Conservation (phyloP, 1,140 invertebrate species). For the Apis florea region DNA sequence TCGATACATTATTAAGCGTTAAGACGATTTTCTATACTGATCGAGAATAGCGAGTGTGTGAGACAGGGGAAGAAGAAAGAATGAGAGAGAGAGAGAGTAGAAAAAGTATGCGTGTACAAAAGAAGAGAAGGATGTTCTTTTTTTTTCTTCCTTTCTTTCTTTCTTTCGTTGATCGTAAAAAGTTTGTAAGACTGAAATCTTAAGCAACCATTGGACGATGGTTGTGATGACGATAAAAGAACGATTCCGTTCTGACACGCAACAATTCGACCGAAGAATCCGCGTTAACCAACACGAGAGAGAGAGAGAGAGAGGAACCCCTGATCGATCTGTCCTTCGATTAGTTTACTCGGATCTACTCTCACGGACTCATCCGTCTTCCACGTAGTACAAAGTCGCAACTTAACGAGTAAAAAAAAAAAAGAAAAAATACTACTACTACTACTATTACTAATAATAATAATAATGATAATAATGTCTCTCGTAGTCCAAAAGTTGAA, state of each 20-base stretch:
- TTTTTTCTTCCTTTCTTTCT: not conserved
- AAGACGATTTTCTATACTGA: slow-evolving; percentile 39
- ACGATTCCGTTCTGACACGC: not conserved
- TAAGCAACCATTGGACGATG: slow-evolving; percentile 6
- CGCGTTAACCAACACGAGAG: not conserved
- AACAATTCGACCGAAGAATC: not conserved
- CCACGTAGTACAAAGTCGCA: slow-evolving; percentile 75
- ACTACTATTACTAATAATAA: no score
- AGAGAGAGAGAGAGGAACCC: not conserved
- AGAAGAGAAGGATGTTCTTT: not conserved
- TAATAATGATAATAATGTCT: slow-evolving; percentile 21
- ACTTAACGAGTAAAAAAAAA: slow-evolving; percentile 23
- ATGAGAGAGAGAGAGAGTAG: slow-evolving; percentile 2
- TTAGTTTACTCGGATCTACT: slow-evolving; percentile 37
- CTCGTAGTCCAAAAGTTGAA: slow-evolving; percentile 47
- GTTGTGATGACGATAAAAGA: not conserved
- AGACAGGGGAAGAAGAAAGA: not conserved
- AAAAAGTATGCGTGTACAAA: not conserved
- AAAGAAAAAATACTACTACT: no score
- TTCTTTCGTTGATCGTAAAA: slow-evolving; percentile 9
- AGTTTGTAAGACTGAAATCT: slow-evolving; percentile 40
- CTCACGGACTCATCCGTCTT: slow-evolving; percentile 69
- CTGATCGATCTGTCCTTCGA: slow-evolving; percentile 51
- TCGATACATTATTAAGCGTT: slow-evolving; percentile 29
- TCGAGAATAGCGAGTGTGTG: not conserved